Evolutionary conservation across 2,113 vertebrate species (phyloP).

Genomic region (Corythoichthys haematopterus): DNA sequence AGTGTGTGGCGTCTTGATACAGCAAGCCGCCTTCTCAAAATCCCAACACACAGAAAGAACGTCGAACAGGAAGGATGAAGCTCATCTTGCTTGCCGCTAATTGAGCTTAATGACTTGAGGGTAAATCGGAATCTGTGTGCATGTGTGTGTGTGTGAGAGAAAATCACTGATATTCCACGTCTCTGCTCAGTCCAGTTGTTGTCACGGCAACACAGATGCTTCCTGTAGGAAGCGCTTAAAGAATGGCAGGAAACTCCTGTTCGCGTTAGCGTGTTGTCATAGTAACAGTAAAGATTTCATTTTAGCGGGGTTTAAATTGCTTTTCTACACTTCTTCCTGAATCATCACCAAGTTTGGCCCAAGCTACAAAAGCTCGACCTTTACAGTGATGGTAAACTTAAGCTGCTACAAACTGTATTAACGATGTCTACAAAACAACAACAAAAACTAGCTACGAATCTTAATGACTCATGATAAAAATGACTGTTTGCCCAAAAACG

Average conservation of each 20-base stretch:
- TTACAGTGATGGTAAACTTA: no score
- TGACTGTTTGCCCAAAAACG: no score
- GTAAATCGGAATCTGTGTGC: background rate
- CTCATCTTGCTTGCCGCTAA: background rate
- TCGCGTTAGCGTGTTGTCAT: conserved; percentile 15
- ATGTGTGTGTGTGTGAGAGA: background rate
- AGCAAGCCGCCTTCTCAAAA: conserved; percentile 22
- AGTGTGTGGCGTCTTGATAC: conserved; percentile 47
- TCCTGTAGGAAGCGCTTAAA: conserved; percentile 60
- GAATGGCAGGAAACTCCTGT: conserved; percentile 63
- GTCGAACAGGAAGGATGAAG: background rate
- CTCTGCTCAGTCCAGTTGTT: conserved; percentile 6
- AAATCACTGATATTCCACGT: background rate
- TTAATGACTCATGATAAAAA: no score
- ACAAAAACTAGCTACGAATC: no score
- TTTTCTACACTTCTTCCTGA: background rate
- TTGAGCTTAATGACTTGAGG: background rate
- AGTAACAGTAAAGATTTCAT: background rate
- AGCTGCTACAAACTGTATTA: no score
- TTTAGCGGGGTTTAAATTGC: background rate
- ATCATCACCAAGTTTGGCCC: background rate
- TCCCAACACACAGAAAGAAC: background rate
- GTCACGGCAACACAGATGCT: conserved; percentile 50
- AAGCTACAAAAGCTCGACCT: no score
- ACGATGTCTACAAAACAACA: no score